Percentiles rank a stretch among this genome's conserved stretches.
Conservation (phyloP, 2,113 vertebrate genomes). For the Regulus satrapa region DNA sequence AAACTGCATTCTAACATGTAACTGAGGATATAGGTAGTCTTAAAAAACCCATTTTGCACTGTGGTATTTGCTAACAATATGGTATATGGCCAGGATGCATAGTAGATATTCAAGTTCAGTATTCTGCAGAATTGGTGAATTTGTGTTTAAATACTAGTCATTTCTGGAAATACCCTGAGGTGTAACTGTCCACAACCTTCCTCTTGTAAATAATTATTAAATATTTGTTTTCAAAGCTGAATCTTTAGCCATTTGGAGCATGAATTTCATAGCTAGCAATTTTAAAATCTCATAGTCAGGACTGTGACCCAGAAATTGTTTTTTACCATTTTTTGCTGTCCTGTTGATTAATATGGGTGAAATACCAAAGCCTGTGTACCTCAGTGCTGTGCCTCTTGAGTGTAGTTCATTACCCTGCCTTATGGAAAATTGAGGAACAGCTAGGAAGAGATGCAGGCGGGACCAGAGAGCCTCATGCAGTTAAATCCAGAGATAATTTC, state of each 20-base stretch:
- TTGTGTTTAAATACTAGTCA: slow-evolving; percentile 29
- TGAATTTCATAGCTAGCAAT: background rate
- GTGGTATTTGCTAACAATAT: background rate
- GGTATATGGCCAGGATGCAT: background rate
- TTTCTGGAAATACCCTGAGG: slow-evolving; percentile 28
- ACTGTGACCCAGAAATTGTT: background rate
- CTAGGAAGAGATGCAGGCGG: background rate
- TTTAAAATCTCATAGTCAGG: background rate
- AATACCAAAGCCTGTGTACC: background rate
- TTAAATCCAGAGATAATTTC: background rate
- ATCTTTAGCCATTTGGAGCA: background rate
- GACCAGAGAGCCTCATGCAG: background rate
- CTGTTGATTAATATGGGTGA: background rate
- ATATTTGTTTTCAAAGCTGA: background rate
- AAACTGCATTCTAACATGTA: background rate
- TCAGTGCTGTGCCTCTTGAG: accelerated
- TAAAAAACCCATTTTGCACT: background rate
- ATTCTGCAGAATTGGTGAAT: background rate
- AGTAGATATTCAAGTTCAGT: background rate
- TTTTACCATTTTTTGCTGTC: background rate
- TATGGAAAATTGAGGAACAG: background rate
- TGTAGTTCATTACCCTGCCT: background rate
- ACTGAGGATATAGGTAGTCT: background rate
- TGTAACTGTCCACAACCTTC: slow-evolving; percentile 3
- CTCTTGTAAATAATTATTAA: background rate